A percentile compares a stretch with the other conserved stretches of the same genome.
Evolutionary conservation across 1,140 invertebrate genomes (phyloP).

Genomic region (Mycetomoellerius zeteki): DNA sequence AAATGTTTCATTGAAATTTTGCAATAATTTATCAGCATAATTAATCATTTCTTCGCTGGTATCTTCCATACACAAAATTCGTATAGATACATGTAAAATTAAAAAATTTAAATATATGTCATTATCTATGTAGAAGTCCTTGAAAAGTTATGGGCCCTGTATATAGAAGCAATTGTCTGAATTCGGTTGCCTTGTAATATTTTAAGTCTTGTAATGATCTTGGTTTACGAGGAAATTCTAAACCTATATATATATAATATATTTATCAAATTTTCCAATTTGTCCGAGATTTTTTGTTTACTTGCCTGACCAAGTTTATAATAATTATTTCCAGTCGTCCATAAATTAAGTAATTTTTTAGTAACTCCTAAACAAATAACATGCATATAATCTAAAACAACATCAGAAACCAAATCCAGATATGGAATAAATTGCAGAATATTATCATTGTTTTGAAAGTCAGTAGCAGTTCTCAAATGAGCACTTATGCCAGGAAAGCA

Average conservation of each 20-base stretch:
- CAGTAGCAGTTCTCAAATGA: background rate
- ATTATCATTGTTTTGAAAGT: background rate
- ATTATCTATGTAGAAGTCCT: background rate
- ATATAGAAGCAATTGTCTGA: background rate
- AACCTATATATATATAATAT: background rate
- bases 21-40: background rate
- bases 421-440: background rate
- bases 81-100: background rate
- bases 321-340: background rate
- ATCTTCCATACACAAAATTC: background rate
- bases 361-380: background rate
- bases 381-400: background rate
- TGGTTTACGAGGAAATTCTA: constrained; percentile 4
- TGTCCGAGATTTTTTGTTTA: background rate
- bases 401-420: background rate
- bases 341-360: background rate
- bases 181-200: constrained; percentile 6
- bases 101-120: constrained; percentile 2
- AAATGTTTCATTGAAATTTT: constrained; percentile 1
- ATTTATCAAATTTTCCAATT: background rate
- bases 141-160: background rate
- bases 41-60: background rate
- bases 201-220: background rate
- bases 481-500: background rate
- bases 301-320: background rate